phyloP scores from a whole-genome alignment of 2,797 vertebrate genomes.

The Mormyrops boulengeri region DNA sequence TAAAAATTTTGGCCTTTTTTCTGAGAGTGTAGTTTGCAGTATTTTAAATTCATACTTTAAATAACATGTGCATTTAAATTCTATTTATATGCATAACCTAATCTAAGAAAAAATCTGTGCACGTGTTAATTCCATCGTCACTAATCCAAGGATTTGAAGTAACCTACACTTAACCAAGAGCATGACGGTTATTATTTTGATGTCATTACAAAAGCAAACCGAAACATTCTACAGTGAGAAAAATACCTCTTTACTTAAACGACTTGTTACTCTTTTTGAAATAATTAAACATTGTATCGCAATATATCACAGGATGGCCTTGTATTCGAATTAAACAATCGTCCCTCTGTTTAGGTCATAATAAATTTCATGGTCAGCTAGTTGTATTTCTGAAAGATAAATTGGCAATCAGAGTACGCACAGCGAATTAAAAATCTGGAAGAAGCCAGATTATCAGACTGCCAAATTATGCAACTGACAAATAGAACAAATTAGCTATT shows the following conservation, averaged over 20 bases:
- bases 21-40: neutral
- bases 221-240: neutral
- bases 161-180: neutral
- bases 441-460: neutral
- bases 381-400: neutral
- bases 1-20: neutral
- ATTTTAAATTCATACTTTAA: neutral
- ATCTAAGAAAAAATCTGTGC: neutral
- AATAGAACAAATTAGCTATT: neutral
- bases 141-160: neutral
- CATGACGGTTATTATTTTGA: neutral
- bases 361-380: neutral
- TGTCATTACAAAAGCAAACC: neutral
- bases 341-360: neutral
- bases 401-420: neutral
- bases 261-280: neutral
- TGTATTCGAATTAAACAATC: neutral
- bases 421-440: neutral
- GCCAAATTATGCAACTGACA: neutral
- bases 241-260: no score
- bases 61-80: neutral
- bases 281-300: neutral
- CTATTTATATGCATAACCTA: neutral
- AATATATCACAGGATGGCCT: neutral
- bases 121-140: neutral